Conservation (phyloP, 2,797 vertebrate genomes). For the Novumbra hubbsi region DNA sequence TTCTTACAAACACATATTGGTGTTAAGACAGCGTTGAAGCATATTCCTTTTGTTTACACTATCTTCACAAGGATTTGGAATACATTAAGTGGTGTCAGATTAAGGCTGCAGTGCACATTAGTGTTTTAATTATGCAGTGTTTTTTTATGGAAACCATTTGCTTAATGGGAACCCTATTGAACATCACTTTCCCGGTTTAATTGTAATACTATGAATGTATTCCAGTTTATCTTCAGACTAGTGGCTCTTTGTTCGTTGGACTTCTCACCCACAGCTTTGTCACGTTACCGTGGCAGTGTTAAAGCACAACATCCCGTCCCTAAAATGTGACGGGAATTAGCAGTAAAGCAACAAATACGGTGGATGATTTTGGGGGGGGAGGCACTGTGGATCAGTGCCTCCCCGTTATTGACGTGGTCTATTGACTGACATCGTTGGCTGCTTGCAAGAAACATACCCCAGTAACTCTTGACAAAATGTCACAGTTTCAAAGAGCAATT, state of each 20-base stretch:
- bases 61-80: neutral
- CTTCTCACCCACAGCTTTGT: constrained; percentile 19
- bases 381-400: neutral
- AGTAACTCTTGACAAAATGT: constrained; percentile 34
- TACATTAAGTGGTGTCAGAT: neutral
- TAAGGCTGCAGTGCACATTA: neutral
- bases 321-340: constrained; percentile 17
- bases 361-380: neutral
- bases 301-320: constrained; percentile 13
- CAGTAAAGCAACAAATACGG: constrained; percentile 7
- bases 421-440: constrained; percentile 14
- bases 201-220: neutral
- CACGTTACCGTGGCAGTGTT: constrained; percentile 16
- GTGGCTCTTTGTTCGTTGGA: neutral
- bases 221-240: neutral
- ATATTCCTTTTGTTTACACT: neutral
- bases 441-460: constrained; percentile 21
- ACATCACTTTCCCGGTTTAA: neutral
- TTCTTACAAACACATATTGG: constrained; percentile 48
- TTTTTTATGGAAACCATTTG: neutral
- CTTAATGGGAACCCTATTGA: neutral
- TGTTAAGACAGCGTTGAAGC: neutral
- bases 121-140: neutral
- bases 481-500: constrained; percentile 32
- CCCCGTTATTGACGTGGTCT: neutral